phyloP scores from a whole-genome alignment of 2,113 vertebrate genomes.

The Cephalopterus ornatus region DNA sequence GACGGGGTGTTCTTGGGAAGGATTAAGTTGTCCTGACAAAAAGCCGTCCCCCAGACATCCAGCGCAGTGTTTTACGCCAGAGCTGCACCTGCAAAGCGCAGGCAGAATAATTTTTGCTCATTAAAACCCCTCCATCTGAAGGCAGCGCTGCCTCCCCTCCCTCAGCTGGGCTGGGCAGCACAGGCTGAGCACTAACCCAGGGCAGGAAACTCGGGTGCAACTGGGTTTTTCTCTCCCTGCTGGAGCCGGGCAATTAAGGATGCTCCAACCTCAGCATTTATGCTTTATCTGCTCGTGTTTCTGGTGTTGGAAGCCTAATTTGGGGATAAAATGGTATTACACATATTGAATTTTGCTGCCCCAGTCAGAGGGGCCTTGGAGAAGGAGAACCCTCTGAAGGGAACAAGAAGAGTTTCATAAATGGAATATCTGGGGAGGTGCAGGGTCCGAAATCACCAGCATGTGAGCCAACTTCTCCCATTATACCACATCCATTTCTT shows the following conservation, averaged over 20 bases:
- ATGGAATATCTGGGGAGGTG: too few relatives aligned
- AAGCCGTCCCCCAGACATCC: background rate
- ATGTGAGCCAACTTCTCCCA: background rate
- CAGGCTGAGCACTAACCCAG: background rate
- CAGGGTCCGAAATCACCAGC: background rate
- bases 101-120: constrained; percentile 8
- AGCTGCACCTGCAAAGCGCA: background rate
- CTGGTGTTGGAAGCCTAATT: background rate
- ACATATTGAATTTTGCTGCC: background rate
- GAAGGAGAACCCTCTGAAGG: background rate
- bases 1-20: background rate
- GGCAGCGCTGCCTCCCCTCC: background rate
- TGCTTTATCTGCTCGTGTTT: background rate
- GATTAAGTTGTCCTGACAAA: constrained; percentile 11
- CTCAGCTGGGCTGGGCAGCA: background rate
- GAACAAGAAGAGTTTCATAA: background rate
- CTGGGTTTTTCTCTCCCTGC: background rate
- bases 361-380: background rate
- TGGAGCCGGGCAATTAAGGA: background rate
- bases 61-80: background rate
- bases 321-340: background rate
- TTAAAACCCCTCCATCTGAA: background rate
- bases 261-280: background rate
- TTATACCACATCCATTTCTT: fast-evolving
- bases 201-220: background rate